These are phyloP conservation scores for Zophobas atratus DNA, from an alignment of 1,140 invertebrate species.

Conservation along the genomic window DNA sequence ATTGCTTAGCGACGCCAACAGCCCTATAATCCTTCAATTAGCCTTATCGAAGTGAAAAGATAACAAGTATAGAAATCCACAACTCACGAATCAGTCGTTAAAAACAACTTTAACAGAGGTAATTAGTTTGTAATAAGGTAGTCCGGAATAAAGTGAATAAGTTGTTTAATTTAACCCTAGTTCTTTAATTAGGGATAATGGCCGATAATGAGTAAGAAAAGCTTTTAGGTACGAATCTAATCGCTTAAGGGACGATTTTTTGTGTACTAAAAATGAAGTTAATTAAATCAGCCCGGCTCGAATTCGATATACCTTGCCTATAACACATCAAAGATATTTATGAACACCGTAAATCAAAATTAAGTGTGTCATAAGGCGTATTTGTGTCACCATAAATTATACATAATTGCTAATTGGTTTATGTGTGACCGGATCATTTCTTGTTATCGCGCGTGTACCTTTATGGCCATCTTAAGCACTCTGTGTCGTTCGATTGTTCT, in stretches of 20 bases:
- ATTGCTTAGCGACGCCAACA: neutral
- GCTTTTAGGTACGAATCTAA: neutral
- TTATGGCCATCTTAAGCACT: too few relatives aligned
- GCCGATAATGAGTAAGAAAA: slow-evolving; percentile 9
- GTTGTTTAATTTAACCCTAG: slow-evolving; percentile 6
- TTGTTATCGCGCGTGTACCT: neutral
- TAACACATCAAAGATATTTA: slow-evolving; percentile 9
- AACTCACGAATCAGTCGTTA: slow-evolving; percentile 35
- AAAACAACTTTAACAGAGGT: slow-evolving; percentile 8
- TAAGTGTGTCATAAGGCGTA: slow-evolving; percentile 14
- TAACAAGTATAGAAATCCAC: slow-evolving; percentile 32
- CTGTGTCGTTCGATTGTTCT: too few relatives aligned
- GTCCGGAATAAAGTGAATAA: slow-evolving; percentile 3
- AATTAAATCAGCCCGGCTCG: too few relatives aligned
- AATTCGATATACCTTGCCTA: neutral
- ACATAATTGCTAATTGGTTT: slow-evolving; percentile 10
- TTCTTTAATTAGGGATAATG: slow-evolving; percentile 19
- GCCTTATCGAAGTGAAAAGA: slow-evolving; percentile 39
- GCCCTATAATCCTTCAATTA: slow-evolving; percentile 34
- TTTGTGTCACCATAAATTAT: slow-evolving; percentile 30
- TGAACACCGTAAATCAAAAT: slow-evolving; percentile 15
- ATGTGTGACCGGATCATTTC: neutral
- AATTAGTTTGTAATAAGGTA: slow-evolving; percentile 16
- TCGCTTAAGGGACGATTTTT: too few relatives aligned
- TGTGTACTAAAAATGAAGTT: too few relatives aligned